A percentile compares a stretch with the other conserved stretches of the same genome.
phyloP scores from a whole-genome alignment of 2,797 vertebrate genomes.

The Tragelaphus oryx region DNA sequence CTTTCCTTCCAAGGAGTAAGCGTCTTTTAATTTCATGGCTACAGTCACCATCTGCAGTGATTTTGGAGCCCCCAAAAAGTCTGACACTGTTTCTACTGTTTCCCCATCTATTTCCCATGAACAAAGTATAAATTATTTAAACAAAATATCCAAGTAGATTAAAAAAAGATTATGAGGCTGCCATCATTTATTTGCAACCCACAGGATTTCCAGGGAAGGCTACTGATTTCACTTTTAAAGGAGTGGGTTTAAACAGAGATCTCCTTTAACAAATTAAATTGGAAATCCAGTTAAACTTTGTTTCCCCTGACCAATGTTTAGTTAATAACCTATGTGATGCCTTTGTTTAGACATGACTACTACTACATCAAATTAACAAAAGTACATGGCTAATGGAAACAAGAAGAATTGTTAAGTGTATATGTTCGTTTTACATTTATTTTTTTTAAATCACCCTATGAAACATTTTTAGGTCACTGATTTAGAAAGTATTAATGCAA shows the following conservation, averaged over 20 bases:
- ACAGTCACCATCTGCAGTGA: too few relatives aligned
- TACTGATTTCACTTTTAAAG: neutral
- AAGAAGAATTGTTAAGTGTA: neutral
- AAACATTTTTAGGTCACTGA: conserved; percentile 24
- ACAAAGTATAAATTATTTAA: neutral
- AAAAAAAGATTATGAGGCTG: neutral
- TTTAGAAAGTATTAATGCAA: conserved; percentile 5
- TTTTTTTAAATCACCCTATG: neutral
- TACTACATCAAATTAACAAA: too few relatives aligned
- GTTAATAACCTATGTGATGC: neutral
- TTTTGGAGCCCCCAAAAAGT: too few relatives aligned
- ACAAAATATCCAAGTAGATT: neutral
- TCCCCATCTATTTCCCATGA: too few relatives aligned
- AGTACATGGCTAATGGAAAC: neutral
- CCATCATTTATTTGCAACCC: neutral
- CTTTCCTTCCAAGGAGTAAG: too few relatives aligned
- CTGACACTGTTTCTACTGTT: too few relatives aligned
- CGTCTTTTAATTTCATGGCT: too few relatives aligned
- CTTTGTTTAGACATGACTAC: too few relatives aligned
- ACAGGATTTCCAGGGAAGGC: neutral
- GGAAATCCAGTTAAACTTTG: conserved; percentile 21
- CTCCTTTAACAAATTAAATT: neutral
- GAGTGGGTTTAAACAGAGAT: neutral
- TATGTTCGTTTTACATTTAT: neutral
- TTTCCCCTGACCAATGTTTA: neutral